These are phyloP conservation scores for Pangasius macronema DNA, from an alignment of 2,797 vertebrate species.

Conservation along the genomic window DNA sequence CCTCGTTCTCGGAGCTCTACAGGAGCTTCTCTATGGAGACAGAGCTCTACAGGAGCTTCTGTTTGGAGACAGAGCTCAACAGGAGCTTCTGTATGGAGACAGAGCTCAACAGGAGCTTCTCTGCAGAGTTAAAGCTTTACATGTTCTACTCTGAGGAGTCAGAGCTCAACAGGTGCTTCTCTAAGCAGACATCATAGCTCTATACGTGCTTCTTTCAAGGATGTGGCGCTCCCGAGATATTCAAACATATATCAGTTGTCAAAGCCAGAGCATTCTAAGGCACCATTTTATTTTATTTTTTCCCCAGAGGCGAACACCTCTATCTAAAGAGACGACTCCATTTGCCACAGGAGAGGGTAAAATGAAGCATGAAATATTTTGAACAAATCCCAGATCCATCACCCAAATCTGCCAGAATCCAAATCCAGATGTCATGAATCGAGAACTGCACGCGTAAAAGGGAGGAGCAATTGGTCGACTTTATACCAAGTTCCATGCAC, in stretches of 20 bases:
- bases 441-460: neutral
- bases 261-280: neutral
- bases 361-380: neutral
- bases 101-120: neutral
- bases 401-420: neutral
- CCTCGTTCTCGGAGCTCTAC: neutral
- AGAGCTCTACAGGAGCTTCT: neutral
- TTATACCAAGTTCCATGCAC: neutral
- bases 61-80: neutral
- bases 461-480: conserved; percentile 3
- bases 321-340: neutral
- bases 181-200: neutral
- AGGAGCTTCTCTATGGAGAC: neutral
- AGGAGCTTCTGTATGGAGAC: neutral
- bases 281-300: neutral
- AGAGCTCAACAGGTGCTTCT: neutral
- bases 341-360: neutral
- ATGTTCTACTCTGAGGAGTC: neutral
- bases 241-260: neutral
- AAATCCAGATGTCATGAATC: neutral
- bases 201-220: neutral
- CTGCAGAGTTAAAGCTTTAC: neutral
- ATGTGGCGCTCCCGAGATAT: neutral
- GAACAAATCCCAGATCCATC: neutral
- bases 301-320: too few species aligned